These are phyloP conservation scores for Jacana jacana DNA, from an alignment of 2,113 vertebrate genomes.

Conservation along the genomic window DNA sequence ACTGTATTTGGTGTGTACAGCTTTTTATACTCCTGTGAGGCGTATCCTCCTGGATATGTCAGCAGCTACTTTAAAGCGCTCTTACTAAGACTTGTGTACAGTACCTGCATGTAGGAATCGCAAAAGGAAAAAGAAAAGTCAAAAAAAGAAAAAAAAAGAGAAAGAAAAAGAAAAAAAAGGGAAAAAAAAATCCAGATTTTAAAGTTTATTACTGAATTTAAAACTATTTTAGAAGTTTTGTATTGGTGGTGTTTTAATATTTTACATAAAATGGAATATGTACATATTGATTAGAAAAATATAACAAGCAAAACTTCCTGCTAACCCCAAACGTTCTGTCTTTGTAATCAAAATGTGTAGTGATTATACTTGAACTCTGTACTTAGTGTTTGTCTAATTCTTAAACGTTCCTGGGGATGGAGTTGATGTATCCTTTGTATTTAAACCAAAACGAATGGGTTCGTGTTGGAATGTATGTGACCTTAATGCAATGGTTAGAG, in stretches of 20 bases:
- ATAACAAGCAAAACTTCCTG: conserved; percentile 81
- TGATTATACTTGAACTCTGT: conserved; percentile 87
- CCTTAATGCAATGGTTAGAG: conserved; percentile 81
- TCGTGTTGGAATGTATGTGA: conserved; percentile 83
- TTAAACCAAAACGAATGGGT: conserved; percentile 86
- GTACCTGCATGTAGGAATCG: conserved; percentile 80
- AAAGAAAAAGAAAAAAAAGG: neutral
- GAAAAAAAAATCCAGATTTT: conserved; percentile 75
- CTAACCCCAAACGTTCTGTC: conserved; percentile 80
- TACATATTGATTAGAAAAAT: conserved; percentile 84
- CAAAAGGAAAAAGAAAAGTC: neutral
- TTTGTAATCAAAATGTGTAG: conserved; percentile 85
- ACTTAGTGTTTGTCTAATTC: conserved; percentile 82
- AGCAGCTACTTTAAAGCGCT: conserved; percentile 79
- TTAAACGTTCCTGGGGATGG: conserved; percentile 80
- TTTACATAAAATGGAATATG: conserved; percentile 83
- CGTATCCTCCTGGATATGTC: conserved; percentile 78
- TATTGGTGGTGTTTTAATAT: conserved; percentile 87
- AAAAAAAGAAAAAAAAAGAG: neutral
- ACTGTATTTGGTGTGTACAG: conserved; percentile 74
- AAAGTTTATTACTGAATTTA: conserved; percentile 86
- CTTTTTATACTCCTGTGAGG: conserved; percentile 78
- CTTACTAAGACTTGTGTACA: conserved; percentile 80
- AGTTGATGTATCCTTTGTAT: conserved; percentile 80
- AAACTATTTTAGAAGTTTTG: conserved; percentile 88